Evolutionary conservation across 2,113 vertebrate genomes (phyloP), one percentile per base, ranked within the genome.

Genomic region (Sinocyclocheilus maitianheensis): DNA sequence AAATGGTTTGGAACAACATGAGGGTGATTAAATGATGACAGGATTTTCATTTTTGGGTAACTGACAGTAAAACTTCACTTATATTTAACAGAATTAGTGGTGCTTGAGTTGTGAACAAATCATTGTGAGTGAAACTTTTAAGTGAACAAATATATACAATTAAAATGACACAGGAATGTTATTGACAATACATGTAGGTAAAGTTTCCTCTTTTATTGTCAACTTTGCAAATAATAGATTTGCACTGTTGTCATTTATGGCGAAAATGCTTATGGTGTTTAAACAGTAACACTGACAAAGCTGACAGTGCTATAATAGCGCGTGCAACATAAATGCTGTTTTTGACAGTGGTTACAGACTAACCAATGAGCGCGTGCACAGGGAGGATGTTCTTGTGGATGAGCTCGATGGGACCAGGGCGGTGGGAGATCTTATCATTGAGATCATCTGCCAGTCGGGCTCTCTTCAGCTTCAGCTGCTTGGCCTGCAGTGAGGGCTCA

Each of bases 381-480:
- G 97, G 98, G 87, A 99, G 93, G 93, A 99, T 99, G 90, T 99
- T 99, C 93, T 99, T 99, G 93, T 99, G 97, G 71, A 99, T 96
- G 88, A 99, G 93, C 79, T 99, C 98, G 90, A 99, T 98, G 86
- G 98, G 98, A 51, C 98, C 98, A 0, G 98, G 97, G 78, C 98
- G 92, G 94, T 99, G 97, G 0, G 98, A 97, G 81, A 99, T 97
- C 94, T 99, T 99, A 91, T 99, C 98, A 1, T 99, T 99, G 91
- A 99, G 97, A 92, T 99, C 97, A 84, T 99, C 97, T 0, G 98
- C 98, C 91, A 99, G 91, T 10, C 43, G 43, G 9, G 43, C 43
- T 46, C 43, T 46, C 9, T 46, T 46, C 43, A 46, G 43, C 43
- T 97, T 98, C 92, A 99, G 93, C 94, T 99, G 98, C 91, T 98